phyloP scores from a whole-genome alignment of 2,797 vertebrate genomes.

The Serranus cabrilla region DNA sequence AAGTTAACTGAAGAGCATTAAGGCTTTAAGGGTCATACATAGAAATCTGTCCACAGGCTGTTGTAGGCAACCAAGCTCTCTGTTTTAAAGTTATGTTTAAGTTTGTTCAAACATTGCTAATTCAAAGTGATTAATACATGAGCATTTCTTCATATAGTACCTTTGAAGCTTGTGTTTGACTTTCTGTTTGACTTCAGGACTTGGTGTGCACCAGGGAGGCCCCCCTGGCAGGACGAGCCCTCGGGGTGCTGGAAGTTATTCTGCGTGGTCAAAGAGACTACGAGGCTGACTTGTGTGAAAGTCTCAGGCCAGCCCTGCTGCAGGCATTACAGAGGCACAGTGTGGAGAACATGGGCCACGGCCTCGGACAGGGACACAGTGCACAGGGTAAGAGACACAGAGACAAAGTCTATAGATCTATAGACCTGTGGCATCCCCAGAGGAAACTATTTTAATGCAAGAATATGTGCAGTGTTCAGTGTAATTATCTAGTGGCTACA shows the following conservation, averaged over 20 bases:
- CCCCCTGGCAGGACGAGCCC: conserved; percentile 83
- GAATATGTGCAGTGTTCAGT: background rate
- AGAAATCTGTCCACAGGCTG: too few species aligned
- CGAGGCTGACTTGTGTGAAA: conserved; percentile 80
- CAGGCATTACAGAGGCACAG: conserved; percentile 87
- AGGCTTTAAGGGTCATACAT: too few species aligned
- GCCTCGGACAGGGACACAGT: conserved; percentile 32
- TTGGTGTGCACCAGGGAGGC: conserved; percentile 85
- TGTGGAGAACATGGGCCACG: conserved; percentile 58
- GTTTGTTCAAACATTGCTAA: background rate
- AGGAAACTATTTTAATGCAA: background rate
- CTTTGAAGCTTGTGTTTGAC: background rate
- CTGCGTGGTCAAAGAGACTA: conserved; percentile 77
- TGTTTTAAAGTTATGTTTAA: background rate
- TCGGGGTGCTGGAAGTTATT: conserved; percentile 83
- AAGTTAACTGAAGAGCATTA: too few species aligned
- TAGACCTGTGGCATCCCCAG: background rate
- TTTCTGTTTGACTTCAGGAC: conserved; percentile 79
- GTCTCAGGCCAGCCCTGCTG: conserved; percentile 88
- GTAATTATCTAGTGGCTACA: background rate
- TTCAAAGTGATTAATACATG: too few species aligned
- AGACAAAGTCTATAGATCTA: background rate
- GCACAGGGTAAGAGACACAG: conserved; percentile 56
- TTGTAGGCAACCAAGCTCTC: background rate
- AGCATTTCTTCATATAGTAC: too few species aligned